Conservation (phyloP, 2,113 vertebrate species). For the Phrynosoma platyrhinos region DNA sequence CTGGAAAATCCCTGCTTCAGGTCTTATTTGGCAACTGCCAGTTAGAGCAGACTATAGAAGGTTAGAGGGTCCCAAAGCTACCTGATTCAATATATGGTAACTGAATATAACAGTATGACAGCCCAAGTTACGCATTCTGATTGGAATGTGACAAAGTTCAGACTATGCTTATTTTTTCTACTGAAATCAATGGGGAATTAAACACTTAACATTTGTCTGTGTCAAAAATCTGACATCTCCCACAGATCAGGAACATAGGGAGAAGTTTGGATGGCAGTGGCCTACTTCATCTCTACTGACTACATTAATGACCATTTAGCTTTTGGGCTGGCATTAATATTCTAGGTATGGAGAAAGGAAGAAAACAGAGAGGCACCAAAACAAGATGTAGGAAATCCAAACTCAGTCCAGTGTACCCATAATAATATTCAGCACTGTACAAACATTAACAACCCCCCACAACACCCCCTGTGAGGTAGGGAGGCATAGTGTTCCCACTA, state of each 20-base stretch:
- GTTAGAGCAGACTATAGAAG: neutral
- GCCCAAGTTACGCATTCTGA: no score
- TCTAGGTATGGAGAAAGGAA: conserved; percentile 46
- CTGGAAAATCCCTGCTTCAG: neutral
- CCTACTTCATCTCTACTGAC: neutral
- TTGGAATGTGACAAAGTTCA: neutral
- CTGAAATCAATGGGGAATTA: neutral
- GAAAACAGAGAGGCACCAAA: conserved; percentile 57
- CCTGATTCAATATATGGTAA: neutral
- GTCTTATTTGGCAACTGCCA: neutral
- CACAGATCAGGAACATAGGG: neutral
- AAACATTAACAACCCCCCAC: conserved; percentile 70
- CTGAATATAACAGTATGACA: neutral
- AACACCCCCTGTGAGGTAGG: conserved; percentile 74
- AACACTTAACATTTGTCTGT: neutral
- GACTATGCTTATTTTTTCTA: neutral
- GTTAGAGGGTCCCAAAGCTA: neutral
- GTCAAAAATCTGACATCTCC: neutral
- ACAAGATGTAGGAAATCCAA: conserved; percentile 57
- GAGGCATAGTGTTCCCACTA: conserved; percentile 54
- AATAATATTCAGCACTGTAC: conserved; percentile 69
- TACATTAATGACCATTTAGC: conserved; percentile 11
- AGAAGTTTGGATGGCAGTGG: neutral
- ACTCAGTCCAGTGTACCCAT: conserved; percentile 64
- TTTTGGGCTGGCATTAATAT: conserved; percentile 19